Conservation (phyloP, 2,113 vertebrate genomes). For the Furnarius figulus region DNA sequence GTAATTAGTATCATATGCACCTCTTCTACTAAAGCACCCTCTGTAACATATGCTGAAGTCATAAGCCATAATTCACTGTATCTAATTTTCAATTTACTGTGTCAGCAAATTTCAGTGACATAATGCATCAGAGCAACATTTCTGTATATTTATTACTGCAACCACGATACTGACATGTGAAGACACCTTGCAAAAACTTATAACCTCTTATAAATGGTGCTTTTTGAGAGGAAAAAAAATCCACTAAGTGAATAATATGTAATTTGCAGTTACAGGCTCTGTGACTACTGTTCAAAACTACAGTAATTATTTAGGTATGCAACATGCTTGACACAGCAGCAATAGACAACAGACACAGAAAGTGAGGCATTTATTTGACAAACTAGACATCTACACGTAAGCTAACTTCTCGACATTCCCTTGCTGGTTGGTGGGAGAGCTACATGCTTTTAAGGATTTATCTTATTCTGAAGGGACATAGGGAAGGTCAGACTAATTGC, state of each 20-base stretch:
- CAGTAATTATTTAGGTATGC: conserved; percentile 39
- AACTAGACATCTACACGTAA: background rate
- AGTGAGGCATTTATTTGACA: conserved; percentile 18
- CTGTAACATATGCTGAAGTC: conserved; percentile 60
- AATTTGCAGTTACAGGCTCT: conserved; percentile 27
- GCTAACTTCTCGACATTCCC: background rate
- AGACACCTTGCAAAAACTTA: conserved; percentile 50
- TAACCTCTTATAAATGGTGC: conserved; percentile 21
- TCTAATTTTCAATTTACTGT: conserved; percentile 35
- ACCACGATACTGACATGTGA: conserved; percentile 9
- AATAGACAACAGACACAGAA: background rate
- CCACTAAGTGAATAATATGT: background rate
- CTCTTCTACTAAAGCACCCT: conserved; percentile 19
- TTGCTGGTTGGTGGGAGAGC: background rate
- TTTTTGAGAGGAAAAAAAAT: background rate
- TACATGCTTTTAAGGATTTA: background rate
- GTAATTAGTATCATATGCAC: conserved; percentile 52
- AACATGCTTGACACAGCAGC: conserved; percentile 24
- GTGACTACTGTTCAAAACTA: conserved; percentile 12
- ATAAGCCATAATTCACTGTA: conserved; percentile 51
- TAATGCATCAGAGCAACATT: conserved; percentile 44
- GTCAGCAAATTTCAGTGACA: conserved; percentile 60
- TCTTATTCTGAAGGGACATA: background rate
- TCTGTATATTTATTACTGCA: conserved; percentile 55
- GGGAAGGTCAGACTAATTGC: background rate